A percentile compares a stretch with the other conserved stretches of the same genome.
Conservation (phyloP, 2,888 invertebrate genomes). For the Parasteatoda lunata region DNA sequence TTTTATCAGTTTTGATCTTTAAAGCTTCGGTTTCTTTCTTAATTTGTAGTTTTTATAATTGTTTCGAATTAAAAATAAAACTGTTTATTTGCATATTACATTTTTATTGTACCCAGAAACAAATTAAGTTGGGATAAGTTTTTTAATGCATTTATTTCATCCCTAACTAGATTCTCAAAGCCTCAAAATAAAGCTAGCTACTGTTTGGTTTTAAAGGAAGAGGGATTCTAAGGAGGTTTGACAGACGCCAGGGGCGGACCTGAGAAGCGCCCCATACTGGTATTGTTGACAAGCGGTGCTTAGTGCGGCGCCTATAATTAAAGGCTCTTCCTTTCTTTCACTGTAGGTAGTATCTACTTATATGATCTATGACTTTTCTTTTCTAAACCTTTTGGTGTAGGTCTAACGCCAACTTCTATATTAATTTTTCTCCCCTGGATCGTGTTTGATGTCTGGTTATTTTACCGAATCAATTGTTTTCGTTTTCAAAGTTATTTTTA, state of each 20-base stretch:
- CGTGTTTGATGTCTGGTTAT: background rate
- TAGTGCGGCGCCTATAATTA: conserved; percentile 44
- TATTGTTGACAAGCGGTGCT: conserved; percentile 42
- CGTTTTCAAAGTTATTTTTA: too few species aligned
- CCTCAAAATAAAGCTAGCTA: too few species aligned
- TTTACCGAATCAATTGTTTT: too few species aligned
- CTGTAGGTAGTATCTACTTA: conserved; percentile 22
- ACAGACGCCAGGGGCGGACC: conserved; percentile 29
- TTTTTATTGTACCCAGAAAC: too few species aligned
- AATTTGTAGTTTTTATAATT: too few species aligned
- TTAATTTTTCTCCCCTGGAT: conserved; percentile 17
- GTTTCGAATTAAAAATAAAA: too few species aligned
- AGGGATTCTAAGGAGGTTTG: conserved; percentile 10
- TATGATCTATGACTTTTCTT: too few species aligned
- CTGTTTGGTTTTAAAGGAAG: background rate
- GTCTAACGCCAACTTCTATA: conserved; percentile 3
- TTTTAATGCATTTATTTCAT: too few species aligned
- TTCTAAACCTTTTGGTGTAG: conserved; percentile 31
- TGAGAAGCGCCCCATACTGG: conserved; percentile 23
- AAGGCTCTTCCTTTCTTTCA: conserved; percentile 26
- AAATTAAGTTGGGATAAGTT: too few species aligned
- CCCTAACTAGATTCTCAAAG: too few species aligned
- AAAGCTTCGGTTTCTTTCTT: background rate
- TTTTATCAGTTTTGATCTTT: background rate
- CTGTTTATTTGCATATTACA: too few species aligned